Evolutionary conservation across 2,113 vertebrate genomes (phyloP).

Genomic region (Ictalurus furcatus): DNA sequence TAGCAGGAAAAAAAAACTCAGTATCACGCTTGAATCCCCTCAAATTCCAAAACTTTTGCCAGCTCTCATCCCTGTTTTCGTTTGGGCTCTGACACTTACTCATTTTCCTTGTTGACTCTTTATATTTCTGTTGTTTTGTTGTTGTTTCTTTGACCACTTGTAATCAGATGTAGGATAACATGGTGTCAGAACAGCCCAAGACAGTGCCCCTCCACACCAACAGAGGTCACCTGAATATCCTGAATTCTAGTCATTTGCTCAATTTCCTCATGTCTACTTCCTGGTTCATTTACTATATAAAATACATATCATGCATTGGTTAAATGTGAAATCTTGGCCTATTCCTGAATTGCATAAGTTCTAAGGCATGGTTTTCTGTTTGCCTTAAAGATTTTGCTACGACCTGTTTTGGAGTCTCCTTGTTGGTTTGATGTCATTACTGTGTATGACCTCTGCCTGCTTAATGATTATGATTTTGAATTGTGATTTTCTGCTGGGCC

Average conservation of each 20-base stretch:
- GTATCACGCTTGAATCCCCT: neutral
- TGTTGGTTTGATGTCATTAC: neutral
- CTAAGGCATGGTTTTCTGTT: neutral
- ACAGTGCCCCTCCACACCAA: neutral
- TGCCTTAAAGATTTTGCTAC: neutral
- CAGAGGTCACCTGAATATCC: neutral
- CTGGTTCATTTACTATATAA: neutral
- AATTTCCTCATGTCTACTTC: neutral
- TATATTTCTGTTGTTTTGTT: neutral
- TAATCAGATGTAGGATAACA: neutral
- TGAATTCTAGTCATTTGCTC: neutral
- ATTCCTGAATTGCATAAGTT: neutral
- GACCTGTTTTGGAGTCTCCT: neutral
- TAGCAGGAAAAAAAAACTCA: neutral
- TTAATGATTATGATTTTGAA: neutral
- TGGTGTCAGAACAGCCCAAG: neutral
- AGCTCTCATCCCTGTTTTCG: neutral
- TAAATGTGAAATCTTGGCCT: neutral
- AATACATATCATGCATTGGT: neutral
- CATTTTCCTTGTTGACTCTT: neutral
- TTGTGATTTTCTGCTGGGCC: neutral
- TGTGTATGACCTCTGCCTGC: neutral
- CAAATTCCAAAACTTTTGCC: neutral
- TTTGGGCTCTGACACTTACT: neutral
- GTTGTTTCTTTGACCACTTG: neutral